Evolutionary conservation across 2,113 vertebrate species (phyloP), one percentile per base, ranked within the genome.

Genomic region (Upupa epops): DNA sequence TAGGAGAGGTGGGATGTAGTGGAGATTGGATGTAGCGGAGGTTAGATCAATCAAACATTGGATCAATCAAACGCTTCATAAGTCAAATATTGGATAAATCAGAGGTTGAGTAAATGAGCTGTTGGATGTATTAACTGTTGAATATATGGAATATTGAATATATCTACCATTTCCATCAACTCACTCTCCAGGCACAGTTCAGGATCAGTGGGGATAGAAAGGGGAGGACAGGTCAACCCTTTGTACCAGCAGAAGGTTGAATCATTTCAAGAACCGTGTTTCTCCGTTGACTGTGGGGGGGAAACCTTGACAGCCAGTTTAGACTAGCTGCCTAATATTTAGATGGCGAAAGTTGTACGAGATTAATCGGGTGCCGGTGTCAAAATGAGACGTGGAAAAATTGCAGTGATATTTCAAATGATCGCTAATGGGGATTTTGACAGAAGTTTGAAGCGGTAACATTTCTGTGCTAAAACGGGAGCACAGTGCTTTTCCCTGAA

Each of bases 361-460:
- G 94, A 58, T 85, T 25, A 73, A 87, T 89, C 77, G 81, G 32
- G 69, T 2, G n/a, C 75, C 45, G 56, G 75, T 71, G 65, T 83
- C 88, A 86, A 32, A 93, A 72, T 29, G 80, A 78, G 90, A 61
- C 3, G 16, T 71, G 76, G 83, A 69, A 26, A 51, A 93, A 81
- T 86, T 68, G 70, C 83, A 31, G 1, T 65, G 89, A 79, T 89
- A 21, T 80, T 64, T 90, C 86, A 83, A 90, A 86, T 78, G 66
- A 93, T 86, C 73, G 2, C 54, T 94, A 95, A 94, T 95, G 92
- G 92, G 83, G 61, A 93, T 93, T 95, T 84, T 95, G 92, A 94
- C 92, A 93, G 65, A 70, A 86, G 61, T 86, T 78, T 69, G 65
- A 88, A 94, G 74, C 0, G 0, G 24, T 54, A 81, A 61, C 58